Percentiles rank a stretch among this genome's conserved stretches.
phyloP scores from a whole-genome alignment of 2,888 invertebrate species.

The Drosophila kuntzei region DNA sequence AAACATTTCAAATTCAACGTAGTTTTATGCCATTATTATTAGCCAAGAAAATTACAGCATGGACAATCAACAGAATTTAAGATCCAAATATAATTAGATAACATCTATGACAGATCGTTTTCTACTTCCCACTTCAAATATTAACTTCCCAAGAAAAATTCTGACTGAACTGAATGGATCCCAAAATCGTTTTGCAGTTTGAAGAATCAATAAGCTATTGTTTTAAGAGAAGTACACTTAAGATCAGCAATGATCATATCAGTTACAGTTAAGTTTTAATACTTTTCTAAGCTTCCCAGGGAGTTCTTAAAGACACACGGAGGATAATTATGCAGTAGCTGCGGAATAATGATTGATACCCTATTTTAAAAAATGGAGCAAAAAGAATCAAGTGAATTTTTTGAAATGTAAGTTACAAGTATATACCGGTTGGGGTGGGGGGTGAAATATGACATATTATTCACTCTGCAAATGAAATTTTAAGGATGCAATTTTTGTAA shows the following conservation, averaged over 20 bases:
- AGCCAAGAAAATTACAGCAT: too few species aligned
- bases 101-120: background rate
- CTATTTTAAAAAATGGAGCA: background rate
- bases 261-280: slow-evolving; percentile 5
- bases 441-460: too few species aligned
- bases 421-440: too few species aligned
- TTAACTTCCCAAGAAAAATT: too few species aligned
- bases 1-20: background rate
- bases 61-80: too few species aligned
- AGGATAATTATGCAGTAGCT: slow-evolving; percentile 16
- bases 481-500: background rate
- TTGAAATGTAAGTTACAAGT: background rate
- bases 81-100: too few species aligned
- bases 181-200: background rate
- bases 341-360: slow-evolving; percentile 1
- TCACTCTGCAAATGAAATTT: too few species aligned
- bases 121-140: background rate
- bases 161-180: background rate
- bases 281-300: background rate
- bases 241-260: slow-evolving; percentile 4
- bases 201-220: background rate
- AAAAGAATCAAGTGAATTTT: background rate
- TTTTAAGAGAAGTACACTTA: background rate
- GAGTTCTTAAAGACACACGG: background rate
- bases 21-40: too few species aligned